A percentile compares a stretch with the other conserved stretches of the same genome.
Evolutionary conservation across 2,797 vertebrate genomes (phyloP).

Genomic region (Acrossocheilus fasciatus): DNA sequence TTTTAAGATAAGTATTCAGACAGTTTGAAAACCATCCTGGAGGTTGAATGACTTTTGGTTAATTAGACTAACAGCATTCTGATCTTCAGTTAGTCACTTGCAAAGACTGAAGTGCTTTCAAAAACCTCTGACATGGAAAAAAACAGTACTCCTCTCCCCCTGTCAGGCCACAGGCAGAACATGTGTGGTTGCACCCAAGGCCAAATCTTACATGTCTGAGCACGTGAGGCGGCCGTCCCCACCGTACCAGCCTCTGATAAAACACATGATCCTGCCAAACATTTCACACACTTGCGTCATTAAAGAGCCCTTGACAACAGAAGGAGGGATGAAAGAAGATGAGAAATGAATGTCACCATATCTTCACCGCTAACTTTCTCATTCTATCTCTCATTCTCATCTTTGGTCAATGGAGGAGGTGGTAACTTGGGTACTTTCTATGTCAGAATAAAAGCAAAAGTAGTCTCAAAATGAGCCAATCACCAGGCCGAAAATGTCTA

Average conservation of each 20-base stretch:
- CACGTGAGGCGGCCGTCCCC: conserved; percentile 18
- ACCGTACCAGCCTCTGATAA: conserved; percentile 29
- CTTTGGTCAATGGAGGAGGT: not conserved
- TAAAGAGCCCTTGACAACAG: conserved; percentile 44
- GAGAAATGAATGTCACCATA: conserved; percentile 25
- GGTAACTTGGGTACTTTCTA: conserved; percentile 40
- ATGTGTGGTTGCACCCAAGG: conserved; percentile 13
- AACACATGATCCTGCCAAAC: conserved; percentile 42
- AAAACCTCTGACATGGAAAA: not conserved
- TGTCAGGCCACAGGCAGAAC: conserved; percentile 3
- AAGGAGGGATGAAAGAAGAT: conserved; percentile 16
- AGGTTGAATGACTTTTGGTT: conserved; percentile 35
- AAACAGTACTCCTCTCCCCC: not conserved
- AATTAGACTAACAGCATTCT: conserved; percentile 41
- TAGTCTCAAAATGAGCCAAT: conserved; percentile 23
- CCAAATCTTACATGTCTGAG: conserved; percentile 37
- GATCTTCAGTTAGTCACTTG: conserved; percentile 16
- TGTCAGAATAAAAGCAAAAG: conserved; percentile 52
- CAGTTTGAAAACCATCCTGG: conserved; percentile 27
- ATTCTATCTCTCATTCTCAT: not conserved
- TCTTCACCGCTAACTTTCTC: conserved; percentile 6
- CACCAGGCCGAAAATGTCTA: not conserved
- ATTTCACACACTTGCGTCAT: conserved; percentile 60
- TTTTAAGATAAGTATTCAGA: conserved; percentile 43
- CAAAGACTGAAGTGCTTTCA: not conserved